A percentile compares a stretch with the other conserved stretches of the same genome.
These are phyloP conservation scores for Agonopterix arenella DNA, from an alignment of 2,888 invertebrate species.

Conservation along the genomic window DNA sequence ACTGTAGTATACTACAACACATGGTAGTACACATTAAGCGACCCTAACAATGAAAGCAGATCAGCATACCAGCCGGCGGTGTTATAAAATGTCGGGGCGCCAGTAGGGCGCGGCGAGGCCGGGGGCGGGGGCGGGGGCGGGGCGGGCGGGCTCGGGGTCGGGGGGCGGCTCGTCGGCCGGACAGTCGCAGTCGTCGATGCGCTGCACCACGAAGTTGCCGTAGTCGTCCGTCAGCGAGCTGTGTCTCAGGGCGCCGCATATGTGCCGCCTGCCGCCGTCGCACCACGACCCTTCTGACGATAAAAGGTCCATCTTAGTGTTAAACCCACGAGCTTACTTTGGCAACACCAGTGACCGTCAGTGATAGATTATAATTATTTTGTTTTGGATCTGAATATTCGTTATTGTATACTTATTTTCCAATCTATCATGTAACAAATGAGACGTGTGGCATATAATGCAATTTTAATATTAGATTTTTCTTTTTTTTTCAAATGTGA, in stretches of 20 bases:
- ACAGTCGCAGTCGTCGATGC: conserved; percentile 64
- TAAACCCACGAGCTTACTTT: no score
- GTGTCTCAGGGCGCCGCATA: conserved; percentile 60
- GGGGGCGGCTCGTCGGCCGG: conserved; percentile 26
- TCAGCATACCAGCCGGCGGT: conserved; percentile 8
- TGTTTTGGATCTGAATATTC: no score
- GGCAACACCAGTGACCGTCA: no score
- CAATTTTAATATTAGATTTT: no score
- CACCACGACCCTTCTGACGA: conserved; percentile 55
- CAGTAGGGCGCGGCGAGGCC: conserved; percentile 24
- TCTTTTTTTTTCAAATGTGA: no score
- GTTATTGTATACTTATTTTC: no score
- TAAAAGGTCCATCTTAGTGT: no score
- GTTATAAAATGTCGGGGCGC: conserved; percentile 38
- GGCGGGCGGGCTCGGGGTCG: conserved; percentile 21
- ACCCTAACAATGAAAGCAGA: not conserved
- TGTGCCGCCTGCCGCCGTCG: conserved; percentile 49
- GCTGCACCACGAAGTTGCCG: conserved; percentile 68
- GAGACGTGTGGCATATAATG: no score
- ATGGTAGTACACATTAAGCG: no score
- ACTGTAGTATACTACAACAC: no score
- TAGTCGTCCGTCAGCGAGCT: conserved; percentile 70
- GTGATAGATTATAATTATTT: no score
- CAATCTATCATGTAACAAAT: no score
- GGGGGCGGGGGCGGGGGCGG: conserved; percentile 17